phyloP scores from a whole-genome alignment of 1,140 invertebrate species.

The Halesus radiatus region DNA sequence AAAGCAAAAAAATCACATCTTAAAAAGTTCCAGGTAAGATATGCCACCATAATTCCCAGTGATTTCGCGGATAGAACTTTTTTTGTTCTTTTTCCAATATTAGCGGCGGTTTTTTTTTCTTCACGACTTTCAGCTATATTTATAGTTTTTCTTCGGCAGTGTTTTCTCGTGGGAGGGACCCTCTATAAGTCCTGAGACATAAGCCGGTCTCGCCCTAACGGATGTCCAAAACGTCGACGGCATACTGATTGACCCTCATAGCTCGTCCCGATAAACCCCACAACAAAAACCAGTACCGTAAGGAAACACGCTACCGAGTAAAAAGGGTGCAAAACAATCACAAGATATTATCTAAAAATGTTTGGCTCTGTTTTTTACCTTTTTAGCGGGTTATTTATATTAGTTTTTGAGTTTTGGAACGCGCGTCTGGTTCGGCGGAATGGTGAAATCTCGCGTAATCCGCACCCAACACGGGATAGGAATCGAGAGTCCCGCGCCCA shows the following conservation, averaged over 20 bases:
- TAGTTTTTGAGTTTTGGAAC: neutral
- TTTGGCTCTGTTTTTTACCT: neutral
- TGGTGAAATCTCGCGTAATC: slow-evolving; percentile 26
- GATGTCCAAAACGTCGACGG: slow-evolving; percentile 26
- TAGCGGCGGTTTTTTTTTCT: neutral
- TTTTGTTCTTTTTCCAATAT: neutral
- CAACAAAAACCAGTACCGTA: neutral
- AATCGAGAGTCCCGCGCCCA: neutral
- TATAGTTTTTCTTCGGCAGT: slow-evolving; percentile 28
- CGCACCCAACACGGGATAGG: neutral
- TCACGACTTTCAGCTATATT: neutral
- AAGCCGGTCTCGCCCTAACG: slow-evolving; percentile 40
- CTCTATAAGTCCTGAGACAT: slow-evolving; percentile 17
- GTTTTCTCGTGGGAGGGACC: slow-evolving; percentile 9
- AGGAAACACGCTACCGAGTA: neutral
- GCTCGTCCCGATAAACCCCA: neutral
- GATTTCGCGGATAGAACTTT: neutral
- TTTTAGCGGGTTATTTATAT: neutral
- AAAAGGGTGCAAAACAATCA: neutral
- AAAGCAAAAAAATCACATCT: neutral
- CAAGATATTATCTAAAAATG: too few relatives aligned
- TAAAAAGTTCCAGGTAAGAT: neutral
- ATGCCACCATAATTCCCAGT: neutral
- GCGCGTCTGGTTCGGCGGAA: neutral
- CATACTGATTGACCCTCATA: slow-evolving; percentile 34